A percentile compares a stretch with the other conserved stretches of the same genome.
Conservation (phyloP, 1,140 invertebrate genomes). For the Temnothorax nylanderi region DNA sequence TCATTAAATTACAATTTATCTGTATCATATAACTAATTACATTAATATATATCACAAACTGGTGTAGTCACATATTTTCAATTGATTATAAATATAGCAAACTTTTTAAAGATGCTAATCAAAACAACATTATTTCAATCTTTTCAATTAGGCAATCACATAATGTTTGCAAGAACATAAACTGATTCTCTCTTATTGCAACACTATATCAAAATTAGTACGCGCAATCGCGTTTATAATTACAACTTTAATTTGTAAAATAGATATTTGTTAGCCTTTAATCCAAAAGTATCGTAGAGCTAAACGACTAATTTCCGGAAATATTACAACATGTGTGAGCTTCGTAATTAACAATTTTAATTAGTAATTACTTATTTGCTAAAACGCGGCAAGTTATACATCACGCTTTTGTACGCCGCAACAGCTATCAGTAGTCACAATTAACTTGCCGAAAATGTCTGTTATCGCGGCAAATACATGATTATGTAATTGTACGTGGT, state of each 20-base stretch:
- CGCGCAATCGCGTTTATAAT: neutral
- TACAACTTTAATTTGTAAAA: slow-evolving; percentile 19
- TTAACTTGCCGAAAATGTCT: slow-evolving; percentile 22
- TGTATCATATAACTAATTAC: neutral
- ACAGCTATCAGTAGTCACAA: slow-evolving; percentile 5
- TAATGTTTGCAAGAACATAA: neutral
- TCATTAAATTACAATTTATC: neutral
- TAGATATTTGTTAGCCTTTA: neutral
- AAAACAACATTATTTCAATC: neutral
- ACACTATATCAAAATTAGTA: neutral
- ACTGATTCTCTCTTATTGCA: neutral
- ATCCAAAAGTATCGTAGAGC: neutral
- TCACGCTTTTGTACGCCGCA: neutral
- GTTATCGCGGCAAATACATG: neutral
- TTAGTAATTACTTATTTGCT: neutral
- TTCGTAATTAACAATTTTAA: slow-evolving; percentile 19
- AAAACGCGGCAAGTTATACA: neutral
- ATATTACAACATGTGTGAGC: neutral
- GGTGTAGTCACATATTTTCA: neutral
- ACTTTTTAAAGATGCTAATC: neutral
- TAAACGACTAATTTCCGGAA: neutral
- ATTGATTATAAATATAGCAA: neutral
- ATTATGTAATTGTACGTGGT: slow-evolving; percentile 10
- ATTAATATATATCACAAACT: neutral
- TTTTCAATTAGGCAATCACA: neutral